Percentiles rank a stretch among this genome's conserved stretches.
These are phyloP conservation scores for Danio jaintianensis DNA, from an alignment of 2,797 vertebrate genomes.

Conservation along the genomic window DNA sequence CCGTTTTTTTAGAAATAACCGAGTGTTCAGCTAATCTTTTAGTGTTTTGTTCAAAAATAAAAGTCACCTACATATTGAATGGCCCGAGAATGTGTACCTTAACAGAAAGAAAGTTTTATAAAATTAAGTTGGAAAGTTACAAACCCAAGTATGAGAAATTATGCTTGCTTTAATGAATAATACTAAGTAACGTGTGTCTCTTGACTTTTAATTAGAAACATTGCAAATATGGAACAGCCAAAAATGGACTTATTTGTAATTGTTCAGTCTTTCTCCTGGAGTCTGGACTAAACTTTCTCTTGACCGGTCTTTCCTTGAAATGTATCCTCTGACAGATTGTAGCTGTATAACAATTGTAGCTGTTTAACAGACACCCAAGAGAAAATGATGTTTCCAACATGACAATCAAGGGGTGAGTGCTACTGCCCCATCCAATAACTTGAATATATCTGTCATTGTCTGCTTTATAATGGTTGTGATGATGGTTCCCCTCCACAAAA, in stretches of 20 bases:
- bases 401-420: constrained; percentile 27
- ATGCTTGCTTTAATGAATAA: constrained; percentile 63
- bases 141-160: not conserved
- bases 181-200: constrained; percentile 49
- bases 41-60: too few species aligned
- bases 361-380: constrained; percentile 23
- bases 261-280: constrained; percentile 58
- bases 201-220: constrained; percentile 64
- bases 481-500: constrained; percentile 40
- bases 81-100: too few species aligned
- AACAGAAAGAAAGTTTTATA: not conserved
- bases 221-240: constrained; percentile 62
- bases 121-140: constrained; percentile 18
- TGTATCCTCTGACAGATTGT: constrained; percentile 45
- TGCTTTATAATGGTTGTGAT: constrained; percentile 16
- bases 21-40: too few species aligned
- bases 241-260: constrained; percentile 71
- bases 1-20: too few species aligned
- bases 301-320: constrained; percentile 37
- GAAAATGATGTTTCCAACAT: constrained; percentile 47
- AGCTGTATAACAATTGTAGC: constrained; percentile 58
- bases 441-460: constrained; percentile 14
- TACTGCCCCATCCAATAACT: constrained; percentile 11
- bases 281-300: too few species aligned
- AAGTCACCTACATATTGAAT: too few species aligned